Evolutionary conservation across 1,140 invertebrate species (phyloP).

Genomic region (Drosophila lowei): DNA sequence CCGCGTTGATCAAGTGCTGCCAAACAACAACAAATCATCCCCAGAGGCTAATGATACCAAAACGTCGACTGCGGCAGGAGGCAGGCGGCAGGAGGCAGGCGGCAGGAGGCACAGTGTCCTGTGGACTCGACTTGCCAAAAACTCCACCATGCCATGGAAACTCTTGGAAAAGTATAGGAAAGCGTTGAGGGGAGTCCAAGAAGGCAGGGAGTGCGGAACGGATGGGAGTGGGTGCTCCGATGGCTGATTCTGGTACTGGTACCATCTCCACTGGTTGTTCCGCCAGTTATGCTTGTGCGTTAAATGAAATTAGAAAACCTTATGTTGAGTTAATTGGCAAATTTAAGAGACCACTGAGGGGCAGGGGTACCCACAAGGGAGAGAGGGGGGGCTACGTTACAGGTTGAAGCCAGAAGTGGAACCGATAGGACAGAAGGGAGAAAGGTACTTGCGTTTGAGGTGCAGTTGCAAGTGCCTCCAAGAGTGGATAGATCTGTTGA

Average conservation of each 20-base stretch:
- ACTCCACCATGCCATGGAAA: too few species aligned
- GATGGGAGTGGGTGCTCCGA: slow-evolving; percentile 11
- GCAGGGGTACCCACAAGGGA: neutral
- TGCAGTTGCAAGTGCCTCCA: too few species aligned
- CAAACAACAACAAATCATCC: slow-evolving; percentile 81
- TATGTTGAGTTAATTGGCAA: slow-evolving; percentile 79
- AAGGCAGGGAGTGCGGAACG: slow-evolving; percentile 14
- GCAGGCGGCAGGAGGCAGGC: slow-evolving; percentile 27
- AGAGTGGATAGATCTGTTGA: too few species aligned
- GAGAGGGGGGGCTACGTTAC: neutral
- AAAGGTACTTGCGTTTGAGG: too few species aligned
- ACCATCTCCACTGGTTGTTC: neutral
- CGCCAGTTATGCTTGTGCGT: slow-evolving; percentile 44
- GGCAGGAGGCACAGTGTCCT: neutral
- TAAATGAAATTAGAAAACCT: slow-evolving; percentile 82
- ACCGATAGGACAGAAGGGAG: too few species aligned
- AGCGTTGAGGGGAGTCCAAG: neutral
- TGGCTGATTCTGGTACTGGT: slow-evolving; percentile 7
- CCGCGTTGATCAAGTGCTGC: slow-evolving; percentile 81
- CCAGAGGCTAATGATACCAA: slow-evolving; percentile 78
- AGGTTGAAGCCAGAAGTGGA: neutral
- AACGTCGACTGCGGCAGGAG: slow-evolving; percentile 50
- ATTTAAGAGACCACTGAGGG: slow-evolving; percentile 46
- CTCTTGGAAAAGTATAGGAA: too few species aligned
- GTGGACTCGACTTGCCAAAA: too few species aligned